A percentile compares a stretch with the other conserved stretches of the same genome.
These are phyloP conservation scores for Cyclura pinguis DNA, from an alignment of 2,797 vertebrate species.

Conservation along the genomic window DNA sequence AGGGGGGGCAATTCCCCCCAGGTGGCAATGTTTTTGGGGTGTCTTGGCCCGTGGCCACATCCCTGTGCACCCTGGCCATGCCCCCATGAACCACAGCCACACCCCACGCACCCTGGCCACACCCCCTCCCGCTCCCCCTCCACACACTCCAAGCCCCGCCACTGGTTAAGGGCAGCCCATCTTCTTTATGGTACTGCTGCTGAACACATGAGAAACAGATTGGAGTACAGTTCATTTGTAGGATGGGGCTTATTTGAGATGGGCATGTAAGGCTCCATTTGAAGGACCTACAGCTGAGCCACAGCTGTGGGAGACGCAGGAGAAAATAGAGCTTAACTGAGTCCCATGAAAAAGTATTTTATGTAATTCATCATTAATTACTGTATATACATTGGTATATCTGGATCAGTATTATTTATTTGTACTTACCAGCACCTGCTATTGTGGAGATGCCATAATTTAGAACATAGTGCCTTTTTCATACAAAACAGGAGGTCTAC, in stretches of 20 bases:
- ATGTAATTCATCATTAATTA: not conserved
- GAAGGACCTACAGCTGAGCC: not conserved
- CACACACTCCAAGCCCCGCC: too few relatives aligned
- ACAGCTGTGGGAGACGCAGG: not conserved
- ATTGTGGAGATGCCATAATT: not conserved
- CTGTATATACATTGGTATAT: not conserved
- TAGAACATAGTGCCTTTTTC: not conserved
- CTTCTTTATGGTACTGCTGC: not conserved
- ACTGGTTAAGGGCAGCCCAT: not conserved
- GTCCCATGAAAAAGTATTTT: not conserved
- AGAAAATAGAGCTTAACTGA: constrained; percentile 2
- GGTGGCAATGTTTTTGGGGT: too few relatives aligned
- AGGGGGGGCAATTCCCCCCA: too few relatives aligned
- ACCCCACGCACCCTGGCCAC: too few relatives aligned
- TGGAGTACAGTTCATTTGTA: not conserved
- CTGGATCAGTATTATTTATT: not conserved
- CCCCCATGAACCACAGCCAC: too few relatives aligned
- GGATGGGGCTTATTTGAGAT: not conserved
- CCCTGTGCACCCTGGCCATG: too few relatives aligned
- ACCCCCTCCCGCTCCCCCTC: too few relatives aligned
- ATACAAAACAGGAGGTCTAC: not conserved
- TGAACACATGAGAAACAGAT: not conserved
- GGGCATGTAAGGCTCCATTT: not conserved
- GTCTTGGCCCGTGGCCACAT: too few relatives aligned
- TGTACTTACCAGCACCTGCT: not conserved